Conservation (phyloP, 2,113 vertebrate species). For the Phalacrocorax aristotelis region DNA sequence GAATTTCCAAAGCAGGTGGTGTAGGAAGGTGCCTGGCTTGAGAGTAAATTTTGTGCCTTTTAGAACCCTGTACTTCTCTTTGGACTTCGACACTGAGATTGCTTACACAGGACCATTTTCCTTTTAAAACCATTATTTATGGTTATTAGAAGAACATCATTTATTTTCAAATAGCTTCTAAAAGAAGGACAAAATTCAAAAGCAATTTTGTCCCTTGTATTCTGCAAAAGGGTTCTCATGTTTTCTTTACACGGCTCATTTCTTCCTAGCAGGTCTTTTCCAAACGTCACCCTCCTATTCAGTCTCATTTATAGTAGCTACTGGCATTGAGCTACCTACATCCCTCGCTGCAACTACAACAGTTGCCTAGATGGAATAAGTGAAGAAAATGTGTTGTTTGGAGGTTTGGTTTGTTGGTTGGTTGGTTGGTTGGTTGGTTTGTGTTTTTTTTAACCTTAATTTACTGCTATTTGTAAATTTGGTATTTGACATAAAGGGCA, state of each 20-base stretch:
- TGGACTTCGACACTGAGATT: not conserved
- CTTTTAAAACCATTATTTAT: constrained; percentile 7
- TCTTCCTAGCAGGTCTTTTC: not conserved
- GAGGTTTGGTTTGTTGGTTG: not conserved
- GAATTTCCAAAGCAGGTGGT: not conserved
- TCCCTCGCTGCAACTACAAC: not conserved
- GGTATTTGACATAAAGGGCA: not conserved
- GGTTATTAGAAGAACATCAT: not conserved
- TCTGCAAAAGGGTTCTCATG: not conserved
- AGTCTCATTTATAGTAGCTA: not conserved
- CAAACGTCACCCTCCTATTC: not conserved
- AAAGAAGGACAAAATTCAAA: not conserved
- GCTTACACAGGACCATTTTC: not conserved
- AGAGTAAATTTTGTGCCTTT: not conserved
- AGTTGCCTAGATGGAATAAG: not conserved
- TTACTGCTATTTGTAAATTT: not conserved
- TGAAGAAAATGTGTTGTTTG: not conserved
- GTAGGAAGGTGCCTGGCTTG: not conserved
- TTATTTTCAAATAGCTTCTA: constrained; percentile 1
- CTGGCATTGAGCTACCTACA: not conserved
- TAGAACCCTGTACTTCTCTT: not conserved
- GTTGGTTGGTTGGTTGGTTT: no score
- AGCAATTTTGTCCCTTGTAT: not conserved
- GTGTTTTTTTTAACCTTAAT: not conserved
- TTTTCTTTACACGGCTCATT: not conserved